Base-by-base conservation (phyloP, 1,140 invertebrate species). In the Heliothis subflexa region DNA sequence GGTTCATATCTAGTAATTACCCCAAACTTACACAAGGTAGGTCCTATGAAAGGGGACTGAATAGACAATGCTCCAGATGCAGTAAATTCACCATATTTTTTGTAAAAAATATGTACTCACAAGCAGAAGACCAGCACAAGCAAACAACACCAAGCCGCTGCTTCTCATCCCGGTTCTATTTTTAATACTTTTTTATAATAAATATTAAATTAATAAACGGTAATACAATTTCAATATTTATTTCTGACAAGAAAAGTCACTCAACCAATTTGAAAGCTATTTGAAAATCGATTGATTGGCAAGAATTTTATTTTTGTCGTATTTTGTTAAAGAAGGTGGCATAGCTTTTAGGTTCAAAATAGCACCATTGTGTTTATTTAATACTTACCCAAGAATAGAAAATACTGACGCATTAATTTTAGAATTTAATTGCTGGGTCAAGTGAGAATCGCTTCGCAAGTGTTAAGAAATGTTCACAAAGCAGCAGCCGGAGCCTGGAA, bases 121-220 rank as follows among this genome's bases (percentile, higher is more conserved):
- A 49, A 94, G 85, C 52, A 94, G 74, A 59, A 94, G 73, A 7
- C 92, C 91, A 59, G 91, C 89, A 79, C 91, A 94, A 0, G 86
- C 81, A 70, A 91, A 93, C 74, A 93, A 88, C 75, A 92, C 80
- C 62, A 94, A 77, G 62, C 85, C 87, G 70, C 88, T 90, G 55
- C 83, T 91, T 85, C 83, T 89, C 92, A 92, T 93, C 64, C n/a
- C 40, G 61, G 21, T 25, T 54, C 3, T 79, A 68, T 79, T 73
- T 79, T 79, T 79, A 64, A 68, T 33, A 47, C 50, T 73, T 79
- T 79, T 79, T 78, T 55, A 70, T 47, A 55, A 55, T 68, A 25
- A 61, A 72, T 79, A 75, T 47, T 74, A 49, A 57, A 57, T 61
- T 47, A 74, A 49, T 57, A 61, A 59, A 61, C 68, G 50, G 54